These are phyloP conservation scores for Percopsis omiscomaycus DNA, from an alignment of 2,797 vertebrate genomes.

Conservation along the genomic window DNA sequence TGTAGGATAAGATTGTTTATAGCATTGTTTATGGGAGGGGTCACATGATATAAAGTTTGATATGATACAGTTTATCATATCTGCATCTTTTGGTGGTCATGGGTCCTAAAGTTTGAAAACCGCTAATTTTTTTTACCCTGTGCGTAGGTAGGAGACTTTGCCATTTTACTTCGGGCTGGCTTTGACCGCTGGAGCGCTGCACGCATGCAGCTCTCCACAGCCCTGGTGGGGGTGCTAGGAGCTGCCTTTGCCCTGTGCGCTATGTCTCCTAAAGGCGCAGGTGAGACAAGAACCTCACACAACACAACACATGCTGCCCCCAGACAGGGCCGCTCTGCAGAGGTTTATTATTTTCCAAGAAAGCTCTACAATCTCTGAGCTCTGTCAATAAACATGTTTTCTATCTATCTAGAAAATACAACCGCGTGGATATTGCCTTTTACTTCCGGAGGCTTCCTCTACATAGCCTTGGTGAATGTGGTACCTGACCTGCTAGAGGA, in stretches of 20 bases:
- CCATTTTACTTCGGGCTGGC: conserved; percentile 95
- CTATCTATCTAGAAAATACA: conserved; percentile 78
- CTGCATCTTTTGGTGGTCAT: no score
- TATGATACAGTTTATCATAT: no score
- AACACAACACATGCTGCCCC: background rate
- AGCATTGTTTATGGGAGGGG: no score
- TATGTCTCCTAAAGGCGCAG: conserved; percentile 91
- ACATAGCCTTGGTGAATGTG: conserved; percentile 96
- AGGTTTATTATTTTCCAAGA: no score
- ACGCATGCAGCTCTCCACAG: conserved; percentile 94
- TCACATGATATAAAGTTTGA: no score
- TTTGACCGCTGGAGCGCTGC: conserved; percentile 97
- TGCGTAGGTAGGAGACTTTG: conserved; percentile 94
- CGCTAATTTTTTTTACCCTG: background rate
- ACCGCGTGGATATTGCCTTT: conserved; percentile 94
- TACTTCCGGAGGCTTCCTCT: conserved; percentile 95
- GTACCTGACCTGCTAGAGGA: conserved; percentile 94
- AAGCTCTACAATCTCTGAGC: background rate
- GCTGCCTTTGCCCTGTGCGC: conserved; percentile 89
- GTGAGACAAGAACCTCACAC: conserved; percentile 62
- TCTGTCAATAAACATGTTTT: conserved; percentile 6
- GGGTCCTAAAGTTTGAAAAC: no score
- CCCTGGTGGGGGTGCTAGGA: conserved; percentile 89
- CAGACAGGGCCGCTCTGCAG: background rate
- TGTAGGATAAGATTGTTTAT: no score